These are phyloP conservation scores for Megaceryle torquata DNA, from an alignment of 2,113 vertebrate genomes.

Conservation along the genomic window DNA sequence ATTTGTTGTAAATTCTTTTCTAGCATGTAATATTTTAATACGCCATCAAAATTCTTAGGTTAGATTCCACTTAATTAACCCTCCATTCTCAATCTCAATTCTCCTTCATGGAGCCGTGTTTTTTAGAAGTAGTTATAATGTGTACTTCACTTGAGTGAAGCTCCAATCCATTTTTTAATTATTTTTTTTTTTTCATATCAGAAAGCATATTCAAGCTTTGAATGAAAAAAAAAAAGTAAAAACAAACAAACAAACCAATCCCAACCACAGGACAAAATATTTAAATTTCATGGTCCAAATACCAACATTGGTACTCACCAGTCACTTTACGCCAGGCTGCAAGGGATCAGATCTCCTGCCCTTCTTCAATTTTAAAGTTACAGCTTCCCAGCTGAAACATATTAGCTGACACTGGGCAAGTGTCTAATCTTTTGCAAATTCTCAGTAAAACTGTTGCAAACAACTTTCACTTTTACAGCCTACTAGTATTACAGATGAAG, in stretches of 20 bases:
- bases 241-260: too few relatives aligned
- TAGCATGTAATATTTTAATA: background rate
- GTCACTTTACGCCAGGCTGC: background rate
- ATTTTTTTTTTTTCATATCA: background rate
- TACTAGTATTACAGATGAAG: background rate
- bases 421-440: background rate
- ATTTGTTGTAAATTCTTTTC: slow-evolving; percentile 16
- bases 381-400: background rate
- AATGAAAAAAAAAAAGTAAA: background rate
- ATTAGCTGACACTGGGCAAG: background rate
- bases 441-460: background rate
- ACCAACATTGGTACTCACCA: background rate
- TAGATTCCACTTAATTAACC: background rate
- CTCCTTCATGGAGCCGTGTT: background rate
- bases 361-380: background rate
- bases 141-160: background rate
- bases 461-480: background rate
- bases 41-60: background rate
- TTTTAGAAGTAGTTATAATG: background rate
- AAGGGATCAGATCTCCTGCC: background rate
- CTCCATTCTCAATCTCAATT: background rate
- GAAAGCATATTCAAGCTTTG: background rate
- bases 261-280: background rate
- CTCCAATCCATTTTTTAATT: background rate
- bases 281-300: background rate